Evolutionary conservation across 2,113 vertebrate species (phyloP).

Genomic region (Odontophorus gujanensis): DNA sequence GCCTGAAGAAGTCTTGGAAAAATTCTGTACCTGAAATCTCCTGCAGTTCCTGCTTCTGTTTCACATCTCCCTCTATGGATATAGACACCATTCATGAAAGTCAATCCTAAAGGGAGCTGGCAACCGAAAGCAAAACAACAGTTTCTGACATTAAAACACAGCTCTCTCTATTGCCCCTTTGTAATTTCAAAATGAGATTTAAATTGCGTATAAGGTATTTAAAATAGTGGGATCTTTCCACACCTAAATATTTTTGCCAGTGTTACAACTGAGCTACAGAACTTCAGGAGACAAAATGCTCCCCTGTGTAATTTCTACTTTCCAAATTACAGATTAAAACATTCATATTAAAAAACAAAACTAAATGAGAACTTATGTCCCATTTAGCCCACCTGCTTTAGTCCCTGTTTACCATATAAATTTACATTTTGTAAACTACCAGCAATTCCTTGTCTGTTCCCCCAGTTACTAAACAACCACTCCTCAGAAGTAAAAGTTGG

Average conservation of each 20-base stretch:
- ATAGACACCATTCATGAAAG: constrained; percentile 6
- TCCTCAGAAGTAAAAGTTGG: neutral
- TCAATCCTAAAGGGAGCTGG: constrained; percentile 12
- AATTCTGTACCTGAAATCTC: constrained; percentile 19
- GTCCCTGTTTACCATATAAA: neutral
- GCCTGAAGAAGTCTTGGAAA: constrained; percentile 4
- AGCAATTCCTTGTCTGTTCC: neutral
- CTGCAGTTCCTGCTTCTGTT: neutral
- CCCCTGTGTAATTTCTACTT: neutral
- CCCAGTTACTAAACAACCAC: neutral
- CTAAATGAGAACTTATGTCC: neutral
- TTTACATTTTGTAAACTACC: neutral
- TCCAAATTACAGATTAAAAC: neutral
- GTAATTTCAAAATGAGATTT: constrained; percentile 1
- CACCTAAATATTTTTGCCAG: neutral
- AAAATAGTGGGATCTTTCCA: neutral
- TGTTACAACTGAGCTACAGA: neutral
- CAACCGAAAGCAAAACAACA: constrained; percentile 1
- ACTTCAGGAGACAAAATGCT: neutral
- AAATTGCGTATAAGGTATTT: neutral
- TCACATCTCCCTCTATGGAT: neutral
- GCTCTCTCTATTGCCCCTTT: neutral
- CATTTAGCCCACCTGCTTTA: neutral
- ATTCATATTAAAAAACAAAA: rapidly evolving
- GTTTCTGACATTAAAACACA: constrained; percentile 37